Percentiles rank a stretch among this genome's conserved stretches.
These are phyloP conservation scores for Parotia lawesii DNA, from an alignment of 2,113 vertebrate species.

Conservation along the genomic window DNA sequence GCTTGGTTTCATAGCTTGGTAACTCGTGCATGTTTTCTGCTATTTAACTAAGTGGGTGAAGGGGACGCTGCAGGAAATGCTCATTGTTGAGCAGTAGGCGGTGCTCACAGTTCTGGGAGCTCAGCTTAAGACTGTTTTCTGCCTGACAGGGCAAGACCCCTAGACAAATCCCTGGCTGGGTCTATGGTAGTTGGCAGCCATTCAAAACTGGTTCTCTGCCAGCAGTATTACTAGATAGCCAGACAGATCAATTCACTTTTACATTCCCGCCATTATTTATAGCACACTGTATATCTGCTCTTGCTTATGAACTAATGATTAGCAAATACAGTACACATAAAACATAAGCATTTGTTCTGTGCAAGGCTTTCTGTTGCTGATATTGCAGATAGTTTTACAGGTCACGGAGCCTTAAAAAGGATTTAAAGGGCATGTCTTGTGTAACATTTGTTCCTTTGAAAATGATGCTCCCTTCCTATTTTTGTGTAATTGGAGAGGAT, in stretches of 20 bases:
- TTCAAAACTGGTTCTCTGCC: slow-evolving; percentile 79
- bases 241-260: slow-evolving; percentile 88
- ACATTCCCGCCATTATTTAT: slow-evolving; percentile 86
- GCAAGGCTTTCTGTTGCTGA: slow-evolving; percentile 78
- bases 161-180: slow-evolving; percentile 81
- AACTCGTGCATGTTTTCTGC: slow-evolving; percentile 65
- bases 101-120: slow-evolving; percentile 60
- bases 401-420: slow-evolving; percentile 76
- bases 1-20: slow-evolving; percentile 61
- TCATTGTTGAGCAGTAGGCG: slow-evolving; percentile 38
- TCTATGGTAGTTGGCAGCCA: slow-evolving; percentile 76
- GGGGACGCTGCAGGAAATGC: slow-evolving; percentile 46
- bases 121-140: slow-evolving; percentile 78
- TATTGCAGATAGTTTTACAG: slow-evolving; percentile 79
- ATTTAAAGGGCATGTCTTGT: slow-evolving; percentile 81
- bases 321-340: slow-evolving; percentile 85
- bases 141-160: slow-evolving; percentile 81
- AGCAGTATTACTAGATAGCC: slow-evolving; percentile 80
- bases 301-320: slow-evolving; percentile 85
- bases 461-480: slow-evolving; percentile 69
- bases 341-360: slow-evolving; percentile 76
- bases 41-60: slow-evolving; percentile 58
- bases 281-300: slow-evolving; percentile 80
- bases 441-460: slow-evolving; percentile 74
- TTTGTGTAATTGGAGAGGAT: slow-evolving; percentile 73